phyloP scores from a whole-genome alignment of 2,888 invertebrate species.

The Lasioglossum figueresi region DNA sequence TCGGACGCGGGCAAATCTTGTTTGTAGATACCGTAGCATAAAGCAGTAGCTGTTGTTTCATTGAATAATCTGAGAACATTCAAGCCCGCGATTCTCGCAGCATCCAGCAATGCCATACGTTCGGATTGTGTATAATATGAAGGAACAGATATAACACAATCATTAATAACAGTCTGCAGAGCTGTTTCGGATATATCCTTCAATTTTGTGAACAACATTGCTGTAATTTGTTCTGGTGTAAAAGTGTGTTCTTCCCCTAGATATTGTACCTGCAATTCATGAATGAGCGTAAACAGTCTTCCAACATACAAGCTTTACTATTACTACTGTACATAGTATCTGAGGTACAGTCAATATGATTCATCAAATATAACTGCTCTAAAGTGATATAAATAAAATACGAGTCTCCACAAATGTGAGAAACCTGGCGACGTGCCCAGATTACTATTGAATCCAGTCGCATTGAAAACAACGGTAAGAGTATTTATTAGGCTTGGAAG shows the following conservation, averaged over 20 bases:
- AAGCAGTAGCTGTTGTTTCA: slow-evolving; percentile 98
- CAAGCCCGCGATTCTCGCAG: slow-evolving; percentile 95
- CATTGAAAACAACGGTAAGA: slow-evolving; percentile 28
- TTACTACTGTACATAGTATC: slow-evolving; percentile 3
- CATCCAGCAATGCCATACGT: slow-evolving; percentile 95
- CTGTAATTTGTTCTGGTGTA: slow-evolving; percentile 96
- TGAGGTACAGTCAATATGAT: slow-evolving; percentile 37
- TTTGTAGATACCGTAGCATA: slow-evolving; percentile 99
- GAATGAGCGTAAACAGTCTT: slow-evolving; percentile 8
- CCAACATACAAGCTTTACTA: neutral
- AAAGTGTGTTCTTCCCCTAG: slow-evolving; percentile 94
- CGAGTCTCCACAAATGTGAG: slow-evolving; percentile 56
- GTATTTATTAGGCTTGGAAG: neutral
- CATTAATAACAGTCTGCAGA: slow-evolving; percentile 95
- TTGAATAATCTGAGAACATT: slow-evolving; percentile 98
- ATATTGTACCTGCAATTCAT: slow-evolving; percentile 88
- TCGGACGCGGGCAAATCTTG: slow-evolving; percentile 96
- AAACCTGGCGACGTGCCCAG: slow-evolving; percentile 66
- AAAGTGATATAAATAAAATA: slow-evolving; percentile 74
- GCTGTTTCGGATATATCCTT: slow-evolving; percentile 95
- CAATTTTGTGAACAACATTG: slow-evolving; percentile 98
- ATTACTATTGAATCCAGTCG: slow-evolving; percentile 50
- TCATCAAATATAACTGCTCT: slow-evolving; percentile 55
- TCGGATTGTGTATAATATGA: slow-evolving; percentile 98
- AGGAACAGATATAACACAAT: slow-evolving; percentile 97